Evolutionary conservation across 1,140 invertebrate species (phyloP), one percentile per base, ranked within the genome.

Genomic region (Calosoma granatense): DNA sequence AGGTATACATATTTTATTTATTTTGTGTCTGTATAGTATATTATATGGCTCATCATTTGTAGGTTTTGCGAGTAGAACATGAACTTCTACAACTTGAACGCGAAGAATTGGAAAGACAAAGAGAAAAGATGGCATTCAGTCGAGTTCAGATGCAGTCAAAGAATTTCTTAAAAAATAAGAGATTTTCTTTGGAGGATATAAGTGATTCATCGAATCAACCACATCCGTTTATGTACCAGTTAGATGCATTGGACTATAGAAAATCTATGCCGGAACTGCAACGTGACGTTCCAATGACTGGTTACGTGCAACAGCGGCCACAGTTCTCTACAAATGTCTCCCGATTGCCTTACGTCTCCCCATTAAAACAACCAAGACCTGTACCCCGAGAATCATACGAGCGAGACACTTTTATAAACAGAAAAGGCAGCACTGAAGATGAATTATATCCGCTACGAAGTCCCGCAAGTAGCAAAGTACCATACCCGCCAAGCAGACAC

Each of bases 61-160:
- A 89, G 70, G 85, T 88, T 17, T 70, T 88, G 36, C 79, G 83
- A 60, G 86, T 88, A 39, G 86, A 89, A 72, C 77, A 84, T 12
- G 86, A 89, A 71, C 73, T 88, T 1, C 64, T 87, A 1, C 85
- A 88, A 66, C 65, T 87, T 22, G 85, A 89, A 68, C 83, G 86
- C 68, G 85, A 88, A 70, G 86, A 88, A 64, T 63, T 88, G n/a
- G 82, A 86, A 62, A 74, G 85, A 1, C 84, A 88, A 65, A 74
- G 85, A 2, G 85, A 83, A 59, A 86, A 85, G 65, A 66, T 87
- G 9, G 70, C 84, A 20, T 78, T 81, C 52, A 76, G 70, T 64
- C 71, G 82, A 59, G 78, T 77, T 2, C 72, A 78, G 1, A 12
- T 75, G 77, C 4, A 77, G 72, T 22, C 54, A 71, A 63, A 70